These are phyloP conservation scores for Trissolcus brochymenae DNA, from an alignment of 2,888 invertebrate species.

Conservation along the genomic window DNA sequence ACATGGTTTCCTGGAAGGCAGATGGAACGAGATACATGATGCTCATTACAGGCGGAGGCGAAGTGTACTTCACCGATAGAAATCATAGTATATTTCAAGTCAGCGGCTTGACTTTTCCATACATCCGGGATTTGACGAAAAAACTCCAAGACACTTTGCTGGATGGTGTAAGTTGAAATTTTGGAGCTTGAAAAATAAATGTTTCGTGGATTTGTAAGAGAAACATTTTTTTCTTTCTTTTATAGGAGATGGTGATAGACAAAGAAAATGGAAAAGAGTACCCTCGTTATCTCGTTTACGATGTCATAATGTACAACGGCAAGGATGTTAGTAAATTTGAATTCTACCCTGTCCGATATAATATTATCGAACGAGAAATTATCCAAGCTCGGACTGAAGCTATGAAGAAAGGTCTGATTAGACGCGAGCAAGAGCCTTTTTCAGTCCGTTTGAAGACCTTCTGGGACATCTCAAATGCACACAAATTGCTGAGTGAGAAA, in stretches of 20 bases:
- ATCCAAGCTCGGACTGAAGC: conserved; percentile 84
- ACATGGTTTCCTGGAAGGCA: conserved; percentile 99
- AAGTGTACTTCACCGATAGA: conserved; percentile 96
- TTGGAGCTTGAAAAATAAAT: not conserved
- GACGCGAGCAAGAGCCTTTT: conserved; percentile 89
- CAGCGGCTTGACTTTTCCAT: conserved; percentile 86
- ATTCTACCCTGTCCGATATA: conserved; percentile 86
- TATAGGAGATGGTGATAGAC: conserved; percentile 97
- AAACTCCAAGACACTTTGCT: conserved; percentile 89
- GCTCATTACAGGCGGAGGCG: conserved; percentile 90
- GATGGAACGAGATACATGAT: conserved; percentile 99
- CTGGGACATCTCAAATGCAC: conserved; percentile 88
- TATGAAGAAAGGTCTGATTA: conserved; percentile 85
- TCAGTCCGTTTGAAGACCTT: conserved; percentile 94
- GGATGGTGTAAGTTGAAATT: conserved; percentile 87
- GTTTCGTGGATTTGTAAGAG: not conserved
- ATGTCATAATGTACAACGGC: conserved; percentile 90
- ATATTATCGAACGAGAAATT: conserved; percentile 86
- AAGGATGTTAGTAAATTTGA: conserved; percentile 85
- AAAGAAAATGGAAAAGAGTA: conserved; percentile 84
- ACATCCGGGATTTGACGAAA: conserved; percentile 82
- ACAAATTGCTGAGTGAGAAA: conserved; percentile 86
- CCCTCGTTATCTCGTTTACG: conserved; percentile 96
- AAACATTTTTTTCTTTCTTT: conserved; percentile 23
- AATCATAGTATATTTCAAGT: conserved; percentile 95